These are phyloP conservation scores for Microctenopoma steveboyesi DNA, from an alignment of 2,797 vertebrate species.

Conservation along the genomic window DNA sequence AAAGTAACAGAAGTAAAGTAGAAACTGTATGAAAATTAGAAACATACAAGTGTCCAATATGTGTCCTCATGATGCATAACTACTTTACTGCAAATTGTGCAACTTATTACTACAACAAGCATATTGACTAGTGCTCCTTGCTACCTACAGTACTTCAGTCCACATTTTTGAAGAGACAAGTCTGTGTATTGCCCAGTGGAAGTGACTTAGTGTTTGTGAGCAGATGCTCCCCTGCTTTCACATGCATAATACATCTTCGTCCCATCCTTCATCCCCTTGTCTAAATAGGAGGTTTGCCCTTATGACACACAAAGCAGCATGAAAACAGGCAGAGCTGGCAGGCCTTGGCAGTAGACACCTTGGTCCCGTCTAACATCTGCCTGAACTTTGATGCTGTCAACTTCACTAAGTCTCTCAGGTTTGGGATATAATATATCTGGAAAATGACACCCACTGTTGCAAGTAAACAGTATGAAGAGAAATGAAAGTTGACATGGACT, in stretches of 20 bases:
- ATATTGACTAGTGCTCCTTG: background rate
- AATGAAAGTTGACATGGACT: background rate
- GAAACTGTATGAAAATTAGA: background rate
- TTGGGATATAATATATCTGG: slow-evolving; percentile 33
- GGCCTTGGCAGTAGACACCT: slow-evolving; percentile 66
- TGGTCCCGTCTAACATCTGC: slow-evolving; percentile 66
- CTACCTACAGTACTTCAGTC: slow-evolving; percentile 23
- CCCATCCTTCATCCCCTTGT: slow-evolving; percentile 70
- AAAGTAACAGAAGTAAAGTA: background rate
- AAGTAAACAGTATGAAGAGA: background rate
- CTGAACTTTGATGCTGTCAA: slow-evolving; percentile 67
- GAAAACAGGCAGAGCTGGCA: slow-evolving; percentile 62
- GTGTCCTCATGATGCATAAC: background rate
- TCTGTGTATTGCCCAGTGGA: slow-evolving; percentile 23
- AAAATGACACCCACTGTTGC: slow-evolving; percentile 20
- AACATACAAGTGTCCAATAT: background rate
- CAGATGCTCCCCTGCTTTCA: slow-evolving; percentile 57
- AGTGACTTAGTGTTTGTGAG: slow-evolving; percentile 68
- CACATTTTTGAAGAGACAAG: slow-evolving; percentile 44
- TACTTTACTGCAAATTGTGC: background rate
- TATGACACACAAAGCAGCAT: slow-evolving; percentile 57
- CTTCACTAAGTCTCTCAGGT: slow-evolving; percentile 47
- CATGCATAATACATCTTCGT: slow-evolving; percentile 74
- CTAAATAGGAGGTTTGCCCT: slow-evolving; percentile 69
- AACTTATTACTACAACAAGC: slow-evolving; percentile 6